Conservation (phyloP, 1,140 invertebrate species). For the Bombus cullumanus region DNA sequence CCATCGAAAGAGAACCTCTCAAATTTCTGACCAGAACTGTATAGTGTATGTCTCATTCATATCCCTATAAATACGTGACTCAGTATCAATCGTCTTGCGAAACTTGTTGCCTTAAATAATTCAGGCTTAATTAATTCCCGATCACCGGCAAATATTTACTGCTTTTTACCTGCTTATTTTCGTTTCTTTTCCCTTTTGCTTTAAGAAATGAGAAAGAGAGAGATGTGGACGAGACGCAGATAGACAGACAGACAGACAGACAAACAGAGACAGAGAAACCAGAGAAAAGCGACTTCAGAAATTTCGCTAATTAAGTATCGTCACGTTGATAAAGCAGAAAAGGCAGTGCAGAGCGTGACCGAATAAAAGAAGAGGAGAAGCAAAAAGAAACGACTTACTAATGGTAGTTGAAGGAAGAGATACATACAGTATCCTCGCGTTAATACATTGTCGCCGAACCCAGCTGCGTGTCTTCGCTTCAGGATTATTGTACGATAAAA, state of each 20-base stretch:
- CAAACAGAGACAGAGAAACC: background rate
- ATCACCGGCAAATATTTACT: background rate
- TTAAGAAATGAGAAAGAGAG: background rate
- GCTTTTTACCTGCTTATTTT: background rate
- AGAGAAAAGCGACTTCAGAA: background rate
- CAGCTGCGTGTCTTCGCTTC: conserved; percentile 36
- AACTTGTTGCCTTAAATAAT: background rate
- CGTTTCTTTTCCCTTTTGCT: background rate
- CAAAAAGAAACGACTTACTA: no score
- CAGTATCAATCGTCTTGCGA: background rate
- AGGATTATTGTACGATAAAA: conserved; percentile 62
- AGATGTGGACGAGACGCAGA: background rate
- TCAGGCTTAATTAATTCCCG: conserved; percentile 19
- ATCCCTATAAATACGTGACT: no score
- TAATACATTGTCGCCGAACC: conserved; percentile 39
- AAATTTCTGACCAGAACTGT: no score
- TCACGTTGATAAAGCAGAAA: conserved; percentile 4
- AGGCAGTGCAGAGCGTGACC: background rate
- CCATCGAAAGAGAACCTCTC: no score
- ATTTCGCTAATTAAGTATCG: conserved; percentile 46
- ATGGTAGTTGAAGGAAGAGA: background rate
- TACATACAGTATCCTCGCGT: background rate
- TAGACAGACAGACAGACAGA: no score
- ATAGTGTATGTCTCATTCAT: no score
- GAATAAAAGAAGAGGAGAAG: background rate